Percentiles rank a stretch among this genome's conserved stretches.
phyloP scores from a whole-genome alignment of 2,797 vertebrate genomes.

The Enteromius fasciolatus region DNA sequence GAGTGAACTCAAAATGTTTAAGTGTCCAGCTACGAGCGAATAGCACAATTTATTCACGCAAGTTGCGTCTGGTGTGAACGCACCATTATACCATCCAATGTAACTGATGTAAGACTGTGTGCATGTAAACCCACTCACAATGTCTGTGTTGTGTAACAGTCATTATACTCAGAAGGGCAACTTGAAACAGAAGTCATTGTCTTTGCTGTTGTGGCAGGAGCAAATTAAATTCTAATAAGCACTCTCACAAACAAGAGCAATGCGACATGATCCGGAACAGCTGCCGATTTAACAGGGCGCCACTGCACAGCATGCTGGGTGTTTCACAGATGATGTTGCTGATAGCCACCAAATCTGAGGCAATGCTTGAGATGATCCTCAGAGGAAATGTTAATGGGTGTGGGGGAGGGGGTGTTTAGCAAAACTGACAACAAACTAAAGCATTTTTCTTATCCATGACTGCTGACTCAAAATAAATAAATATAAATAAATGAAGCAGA shows the following conservation, averaged over 20 bases:
- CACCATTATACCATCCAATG: background rate
- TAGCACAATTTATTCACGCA: too few relatives aligned
- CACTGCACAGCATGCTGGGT: conserved; percentile 7
- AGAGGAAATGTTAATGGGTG: background rate
- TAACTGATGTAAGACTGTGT: background rate
- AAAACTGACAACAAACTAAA: conserved; percentile 1
- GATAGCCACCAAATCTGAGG: background rate
- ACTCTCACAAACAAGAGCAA: background rate
- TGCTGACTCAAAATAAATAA: background rate
- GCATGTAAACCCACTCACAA: background rate
- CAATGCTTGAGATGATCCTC: background rate
- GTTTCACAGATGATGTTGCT: conserved; percentile 6
- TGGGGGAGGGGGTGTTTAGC: background rate
- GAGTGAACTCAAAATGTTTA: too few relatives aligned
- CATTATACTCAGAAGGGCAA: background rate
- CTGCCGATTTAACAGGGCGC: background rate
- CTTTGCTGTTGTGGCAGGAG: conserved; percentile 10
- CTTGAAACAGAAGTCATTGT: conserved; percentile 5
- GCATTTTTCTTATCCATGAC: background rate
- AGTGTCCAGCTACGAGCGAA: too few relatives aligned
- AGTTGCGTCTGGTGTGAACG: too few relatives aligned
- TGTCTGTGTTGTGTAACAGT: background rate
- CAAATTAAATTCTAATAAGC: conserved; percentile 22
- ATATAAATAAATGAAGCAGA: background rate
- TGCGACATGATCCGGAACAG: conserved; percentile 7